These are phyloP conservation scores for Pantala flavescens DNA, from an alignment of 1,140 invertebrate species.

Conservation along the genomic window DNA sequence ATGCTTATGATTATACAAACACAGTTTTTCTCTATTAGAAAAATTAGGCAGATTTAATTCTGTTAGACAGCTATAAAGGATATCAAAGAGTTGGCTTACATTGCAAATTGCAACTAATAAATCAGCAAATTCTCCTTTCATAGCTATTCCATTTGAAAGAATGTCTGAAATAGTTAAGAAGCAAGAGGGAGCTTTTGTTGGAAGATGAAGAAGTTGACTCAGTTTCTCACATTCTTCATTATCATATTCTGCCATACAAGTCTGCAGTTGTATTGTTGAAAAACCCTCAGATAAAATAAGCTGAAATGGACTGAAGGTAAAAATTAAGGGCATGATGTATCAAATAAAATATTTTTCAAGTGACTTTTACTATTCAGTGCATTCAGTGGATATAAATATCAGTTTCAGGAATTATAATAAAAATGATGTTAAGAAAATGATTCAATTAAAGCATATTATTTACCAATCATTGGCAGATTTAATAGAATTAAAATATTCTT, in stretches of 20 bases:
- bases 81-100: constrained; percentile 28
- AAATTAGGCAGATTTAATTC: too few species aligned
- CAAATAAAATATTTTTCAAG: too few species aligned
- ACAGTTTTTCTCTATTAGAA: too few species aligned
- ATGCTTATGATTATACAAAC: too few species aligned
- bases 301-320: constrained; percentile 39
- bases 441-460: too few species aligned
- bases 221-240: constrained; percentile 38
- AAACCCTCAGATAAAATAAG: constrained; percentile 47
- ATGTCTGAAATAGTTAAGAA: constrained; percentile 29
- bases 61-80: not conserved
- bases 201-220: constrained; percentile 41
- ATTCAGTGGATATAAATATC: too few species aligned
- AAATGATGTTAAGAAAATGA: too few species aligned
- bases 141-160: constrained; percentile 30
- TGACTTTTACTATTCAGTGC: too few species aligned
- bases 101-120: constrained; percentile 36
- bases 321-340: too few species aligned
- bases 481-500: too few species aligned
- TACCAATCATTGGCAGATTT: too few species aligned
- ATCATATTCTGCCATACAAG: constrained; percentile 22
- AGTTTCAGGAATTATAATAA: too few species aligned
- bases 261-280: constrained; percentile 42
- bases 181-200: constrained; percentile 41
- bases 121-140: constrained; percentile 34